phyloP scores from a whole-genome alignment of 2,797 vertebrate species.

The Tenualosa thibaudeaui region DNA sequence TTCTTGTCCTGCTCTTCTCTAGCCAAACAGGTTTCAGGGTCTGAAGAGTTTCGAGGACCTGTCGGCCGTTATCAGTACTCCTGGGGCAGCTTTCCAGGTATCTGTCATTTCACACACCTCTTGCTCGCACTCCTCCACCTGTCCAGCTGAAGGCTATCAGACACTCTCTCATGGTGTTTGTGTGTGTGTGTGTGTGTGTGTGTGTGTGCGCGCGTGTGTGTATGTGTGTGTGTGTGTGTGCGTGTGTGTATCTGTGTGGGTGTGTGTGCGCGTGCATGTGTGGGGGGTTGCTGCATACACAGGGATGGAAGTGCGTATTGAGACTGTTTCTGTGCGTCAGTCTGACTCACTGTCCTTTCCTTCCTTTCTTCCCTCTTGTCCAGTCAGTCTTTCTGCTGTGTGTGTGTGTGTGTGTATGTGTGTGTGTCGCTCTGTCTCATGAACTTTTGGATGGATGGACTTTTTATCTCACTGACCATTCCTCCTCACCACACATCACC shows the following conservation, averaged over 20 bases:
- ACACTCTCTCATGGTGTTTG: not conserved
- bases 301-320: not conserved
- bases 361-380: not conserved
- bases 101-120: constrained; percentile 47
- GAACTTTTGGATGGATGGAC: not conserved
- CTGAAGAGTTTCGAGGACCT: constrained; percentile 82
- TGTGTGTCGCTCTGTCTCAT: not conserved
- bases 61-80: constrained; percentile 81
- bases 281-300: not conserved
- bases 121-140: not conserved
- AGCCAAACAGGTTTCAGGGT: constrained; percentile 76
- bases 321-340: not conserved
- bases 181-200: not conserved
- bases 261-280: not conserved
- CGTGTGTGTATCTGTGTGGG: not conserved
- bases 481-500: constrained; percentile 47
- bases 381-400: constrained; percentile 13
- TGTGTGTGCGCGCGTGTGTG: not conserved
- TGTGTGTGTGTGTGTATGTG: not conserved
- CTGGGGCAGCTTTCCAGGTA: constrained; percentile 88
- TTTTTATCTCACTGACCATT: not conserved
- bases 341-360: not conserved
- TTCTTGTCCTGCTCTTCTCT: constrained; percentile 65
- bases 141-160: not conserved
- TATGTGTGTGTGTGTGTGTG: not conserved